These are phyloP conservation scores for Ophiodon elongatus DNA, from an alignment of 2,113 vertebrate species.

Conservation along the genomic window DNA sequence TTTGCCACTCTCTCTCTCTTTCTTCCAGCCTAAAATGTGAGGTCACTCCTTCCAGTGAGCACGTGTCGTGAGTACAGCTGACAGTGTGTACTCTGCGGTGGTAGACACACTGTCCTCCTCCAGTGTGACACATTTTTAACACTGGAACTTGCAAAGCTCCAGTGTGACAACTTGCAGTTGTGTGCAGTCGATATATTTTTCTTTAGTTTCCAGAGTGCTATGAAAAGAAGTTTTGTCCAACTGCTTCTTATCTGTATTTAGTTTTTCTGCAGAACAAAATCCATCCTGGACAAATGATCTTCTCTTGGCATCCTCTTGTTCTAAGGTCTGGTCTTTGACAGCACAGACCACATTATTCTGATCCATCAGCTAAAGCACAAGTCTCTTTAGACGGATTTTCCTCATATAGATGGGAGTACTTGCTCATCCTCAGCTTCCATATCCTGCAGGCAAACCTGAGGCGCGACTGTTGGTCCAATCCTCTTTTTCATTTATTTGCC, in stretches of 20 bases:
- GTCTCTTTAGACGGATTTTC: slow-evolving; percentile 15
- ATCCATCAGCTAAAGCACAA: neutral
- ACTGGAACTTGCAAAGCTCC: neutral
- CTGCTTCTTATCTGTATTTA: slow-evolving; percentile 1
- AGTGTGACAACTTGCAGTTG: neutral
- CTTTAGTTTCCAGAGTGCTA: slow-evolving; percentile 2
- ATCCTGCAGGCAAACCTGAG: slow-evolving; percentile 29
- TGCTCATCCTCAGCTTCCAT: slow-evolving; percentile 17
- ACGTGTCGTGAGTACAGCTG: slow-evolving; percentile 36
- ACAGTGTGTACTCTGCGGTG: slow-evolving; percentile 49
- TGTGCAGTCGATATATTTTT: neutral
- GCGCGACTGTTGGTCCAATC: neutral
- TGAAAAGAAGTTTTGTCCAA: neutral
- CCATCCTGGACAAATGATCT: slow-evolving; percentile 10
- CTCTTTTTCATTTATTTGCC: neutral
- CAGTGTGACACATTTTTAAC: slow-evolving; percentile 35
- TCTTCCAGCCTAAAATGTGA: slow-evolving; percentile 14
- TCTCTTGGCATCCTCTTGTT: neutral
- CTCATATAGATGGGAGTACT: slow-evolving; percentile 24
- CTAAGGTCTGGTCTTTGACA: slow-evolving; percentile 3
- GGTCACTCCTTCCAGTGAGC: slow-evolving; percentile 19
- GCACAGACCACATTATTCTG: neutral
- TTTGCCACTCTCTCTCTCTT: slow-evolving; percentile 11
- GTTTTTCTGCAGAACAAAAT: slow-evolving; percentile 16
- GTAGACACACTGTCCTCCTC: slow-evolving; percentile 33